These are phyloP conservation scores for Hydrotaea cyrtoneurina DNA, from an alignment of 2,888 invertebrate genomes.

Conservation along the genomic window DNA sequence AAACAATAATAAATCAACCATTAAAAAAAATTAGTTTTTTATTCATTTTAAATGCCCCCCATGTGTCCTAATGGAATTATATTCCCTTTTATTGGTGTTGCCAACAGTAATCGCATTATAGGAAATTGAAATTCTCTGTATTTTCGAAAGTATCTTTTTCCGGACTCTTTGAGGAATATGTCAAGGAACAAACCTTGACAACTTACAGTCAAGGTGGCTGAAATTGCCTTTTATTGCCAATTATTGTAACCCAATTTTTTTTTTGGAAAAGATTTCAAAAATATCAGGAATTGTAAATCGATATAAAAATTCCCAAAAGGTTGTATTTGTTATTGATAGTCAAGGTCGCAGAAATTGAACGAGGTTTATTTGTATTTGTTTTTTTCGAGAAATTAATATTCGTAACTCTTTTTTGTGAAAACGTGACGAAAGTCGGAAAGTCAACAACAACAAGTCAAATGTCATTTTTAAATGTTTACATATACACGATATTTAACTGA, in stretches of 20 bases:
- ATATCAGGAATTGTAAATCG: slow-evolving; percentile 22
- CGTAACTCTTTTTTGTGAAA: slow-evolving; percentile 19
- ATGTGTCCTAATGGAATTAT: too few relatives aligned
- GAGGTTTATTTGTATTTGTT: neutral
- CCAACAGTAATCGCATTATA: too few relatives aligned
- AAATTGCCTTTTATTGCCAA: slow-evolving; percentile 17
- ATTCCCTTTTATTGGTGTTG: too few relatives aligned
- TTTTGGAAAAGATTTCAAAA: slow-evolving; percentile 17
- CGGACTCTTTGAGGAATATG: neutral
- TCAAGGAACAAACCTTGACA: too few relatives aligned
- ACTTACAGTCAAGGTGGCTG: slow-evolving; percentile 43
- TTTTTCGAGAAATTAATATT: neutral
- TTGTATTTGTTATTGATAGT: slow-evolving; percentile 40
- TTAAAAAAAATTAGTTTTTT: too few relatives aligned
- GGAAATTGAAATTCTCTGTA: too few relatives aligned
- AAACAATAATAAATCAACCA: too few relatives aligned
- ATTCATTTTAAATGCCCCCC: too few relatives aligned
- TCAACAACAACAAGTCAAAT: slow-evolving; percentile 34
- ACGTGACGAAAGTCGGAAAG: slow-evolving; percentile 52
- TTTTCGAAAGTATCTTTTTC: too few relatives aligned
- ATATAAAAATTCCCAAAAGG: slow-evolving; percentile 33
- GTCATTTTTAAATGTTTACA: neutral
- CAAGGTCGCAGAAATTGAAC: slow-evolving; percentile 1
- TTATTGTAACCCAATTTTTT: slow-evolving; percentile 10
- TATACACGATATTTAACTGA: neutral